Evolutionary conservation across 2,113 vertebrate species (phyloP).

Genomic region (Scopus umbretta): DNA sequence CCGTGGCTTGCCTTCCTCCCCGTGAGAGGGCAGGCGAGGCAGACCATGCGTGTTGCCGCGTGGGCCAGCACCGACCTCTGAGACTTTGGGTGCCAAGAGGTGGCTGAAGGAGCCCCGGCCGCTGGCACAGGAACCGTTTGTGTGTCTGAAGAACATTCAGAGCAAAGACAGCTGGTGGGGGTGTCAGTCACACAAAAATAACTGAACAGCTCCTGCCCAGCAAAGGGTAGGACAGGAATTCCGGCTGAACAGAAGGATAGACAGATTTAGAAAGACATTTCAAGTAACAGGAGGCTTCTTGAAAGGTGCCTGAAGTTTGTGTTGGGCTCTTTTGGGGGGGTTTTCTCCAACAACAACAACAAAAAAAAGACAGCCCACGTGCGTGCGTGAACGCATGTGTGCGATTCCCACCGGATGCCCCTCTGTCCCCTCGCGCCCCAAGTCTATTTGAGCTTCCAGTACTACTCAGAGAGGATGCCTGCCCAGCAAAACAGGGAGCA

Average conservation of each 20-base stretch:
- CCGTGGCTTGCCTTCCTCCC: not conserved
- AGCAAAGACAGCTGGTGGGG: not conserved
- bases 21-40: not conserved
- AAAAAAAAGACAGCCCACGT: too few species aligned
- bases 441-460: not conserved
- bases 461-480: not conserved
- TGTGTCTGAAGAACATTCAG: not conserved
- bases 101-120: not conserved
- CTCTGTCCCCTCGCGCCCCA: not conserved
- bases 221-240: not conserved
- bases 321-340: rapidly evolving
- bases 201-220: not conserved
- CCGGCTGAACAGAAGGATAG: not conserved
- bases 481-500: not conserved
- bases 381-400: rapidly evolving
- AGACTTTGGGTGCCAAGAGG: not conserved
- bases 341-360: not conserved
- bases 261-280: not conserved
- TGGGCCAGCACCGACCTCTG: rapidly evolving
- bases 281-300: not conserved
- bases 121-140: not conserved
- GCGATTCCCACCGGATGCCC: too few species aligned
- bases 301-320: not conserved
- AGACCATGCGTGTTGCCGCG: not conserved
- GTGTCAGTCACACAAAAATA: conserved; percentile 35